Conservation (phyloP, 2,888 invertebrate genomes). For the Dolichomitus sp. region DNA sequence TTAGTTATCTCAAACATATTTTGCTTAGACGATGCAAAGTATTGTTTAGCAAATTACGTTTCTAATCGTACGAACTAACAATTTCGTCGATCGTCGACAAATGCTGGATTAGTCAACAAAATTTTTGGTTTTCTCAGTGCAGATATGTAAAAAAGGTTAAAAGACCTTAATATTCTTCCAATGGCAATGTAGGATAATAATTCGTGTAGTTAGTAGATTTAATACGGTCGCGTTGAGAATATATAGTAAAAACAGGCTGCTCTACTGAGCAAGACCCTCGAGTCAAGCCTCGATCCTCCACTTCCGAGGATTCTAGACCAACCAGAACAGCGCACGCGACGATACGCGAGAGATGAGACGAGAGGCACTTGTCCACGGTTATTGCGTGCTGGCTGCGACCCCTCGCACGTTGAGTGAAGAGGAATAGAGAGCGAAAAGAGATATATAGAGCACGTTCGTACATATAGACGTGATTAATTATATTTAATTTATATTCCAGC, state of each 20-base stretch:
- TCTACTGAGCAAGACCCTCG: conserved; percentile 39
- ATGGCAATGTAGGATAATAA: conserved; percentile 33
- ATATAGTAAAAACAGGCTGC: conserved; percentile 17
- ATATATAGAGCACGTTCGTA: conserved; percentile 31
- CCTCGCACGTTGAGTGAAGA: conserved; percentile 28
- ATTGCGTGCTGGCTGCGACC: conserved; percentile 50
- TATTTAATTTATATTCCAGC: conserved; percentile 70
- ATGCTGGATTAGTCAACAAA: too few relatives aligned
- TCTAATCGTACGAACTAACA: too few relatives aligned
- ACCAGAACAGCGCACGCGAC: conserved; percentile 30
- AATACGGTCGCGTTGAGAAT: neutral
- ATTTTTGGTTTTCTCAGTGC: neutral
- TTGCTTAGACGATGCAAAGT: too few relatives aligned
- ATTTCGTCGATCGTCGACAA: too few relatives aligned
- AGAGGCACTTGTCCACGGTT: conserved; percentile 58
- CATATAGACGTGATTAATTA: conserved; percentile 67
- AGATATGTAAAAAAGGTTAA: neutral
- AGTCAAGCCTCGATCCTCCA: conserved; percentile 49
- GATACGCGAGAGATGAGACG: conserved; percentile 48
- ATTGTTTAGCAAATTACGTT: too few relatives aligned
- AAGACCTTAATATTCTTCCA: conserved; percentile 31
- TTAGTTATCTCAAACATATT: too few relatives aligned
- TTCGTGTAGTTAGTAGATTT: conserved; percentile 5
- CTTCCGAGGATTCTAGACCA: conserved; percentile 58
- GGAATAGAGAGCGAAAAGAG: conserved; percentile 28